These are phyloP conservation scores for Desoria tigrina DNA, from an alignment of 2,888 invertebrate species.

Conservation along the genomic window DNA sequence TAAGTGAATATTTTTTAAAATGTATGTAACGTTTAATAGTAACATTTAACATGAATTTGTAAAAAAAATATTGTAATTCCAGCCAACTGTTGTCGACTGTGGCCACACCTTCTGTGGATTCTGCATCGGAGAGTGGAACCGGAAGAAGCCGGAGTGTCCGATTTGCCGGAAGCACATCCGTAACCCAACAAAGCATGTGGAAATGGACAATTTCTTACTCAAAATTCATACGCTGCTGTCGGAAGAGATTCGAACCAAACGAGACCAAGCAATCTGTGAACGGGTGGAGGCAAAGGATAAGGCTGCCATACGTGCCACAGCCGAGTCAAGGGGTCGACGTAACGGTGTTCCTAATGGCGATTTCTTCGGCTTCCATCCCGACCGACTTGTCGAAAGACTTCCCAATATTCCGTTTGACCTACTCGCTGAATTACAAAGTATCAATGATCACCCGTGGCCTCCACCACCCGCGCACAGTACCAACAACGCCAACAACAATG, in stretches of 20 bases:
- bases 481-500: background rate
- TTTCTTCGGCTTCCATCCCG: constrained; percentile 25
- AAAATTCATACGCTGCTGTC: constrained; percentile 62
- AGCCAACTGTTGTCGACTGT: constrained; percentile 70
- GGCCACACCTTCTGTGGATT: constrained; percentile 73
- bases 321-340: constrained; percentile 25
- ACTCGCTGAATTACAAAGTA: constrained; percentile 28
- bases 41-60: background rate
- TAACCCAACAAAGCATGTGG: constrained; percentile 65
- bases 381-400: constrained; percentile 12
- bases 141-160: constrained; percentile 70
- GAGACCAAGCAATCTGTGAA: constrained; percentile 62
- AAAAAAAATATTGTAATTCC: constrained; percentile 33
- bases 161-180: constrained; percentile 64
- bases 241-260: constrained; percentile 55
- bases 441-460: constrained; percentile 19
- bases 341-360: constrained; percentile 19
- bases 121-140: constrained; percentile 72
- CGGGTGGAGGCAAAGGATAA: constrained; percentile 46
- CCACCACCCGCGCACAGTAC: constrained; percentile 5
- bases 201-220: constrained; percentile 72
- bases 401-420: constrained; percentile 13
- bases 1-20: constrained; percentile 46
- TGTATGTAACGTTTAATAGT: background rate
- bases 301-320: constrained; percentile 23